These are phyloP conservation scores for Sinotaia quadrata DNA, from an alignment of 2,888 invertebrate species.

Conservation along the genomic window DNA sequence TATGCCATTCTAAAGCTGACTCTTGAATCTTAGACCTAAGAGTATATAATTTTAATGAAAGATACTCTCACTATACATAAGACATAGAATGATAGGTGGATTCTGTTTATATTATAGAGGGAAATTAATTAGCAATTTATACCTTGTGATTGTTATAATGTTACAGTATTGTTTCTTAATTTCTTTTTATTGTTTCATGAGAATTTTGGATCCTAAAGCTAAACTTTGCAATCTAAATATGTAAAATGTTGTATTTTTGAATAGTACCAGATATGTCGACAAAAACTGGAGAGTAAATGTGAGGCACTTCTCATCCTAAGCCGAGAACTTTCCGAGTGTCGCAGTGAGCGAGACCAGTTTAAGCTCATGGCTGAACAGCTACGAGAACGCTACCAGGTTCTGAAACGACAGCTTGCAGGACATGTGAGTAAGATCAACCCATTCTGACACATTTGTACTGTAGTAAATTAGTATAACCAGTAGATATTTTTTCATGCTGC, in stretches of 20 bases:
- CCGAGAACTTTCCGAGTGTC: constrained; percentile 84
- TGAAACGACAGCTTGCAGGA: constrained; percentile 70
- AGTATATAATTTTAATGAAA: too few relatives aligned
- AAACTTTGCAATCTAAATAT: too few relatives aligned
- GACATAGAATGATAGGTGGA: too few relatives aligned
- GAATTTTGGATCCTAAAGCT: too few relatives aligned
- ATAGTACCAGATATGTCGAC: constrained; percentile 62
- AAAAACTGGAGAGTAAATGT: constrained; percentile 85
- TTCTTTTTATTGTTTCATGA: not conserved
- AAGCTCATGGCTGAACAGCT: constrained; percentile 86
- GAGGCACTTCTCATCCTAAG: constrained; percentile 86
- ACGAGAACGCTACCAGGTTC: constrained; percentile 73
- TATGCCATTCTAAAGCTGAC: not conserved
- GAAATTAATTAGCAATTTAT: not conserved
- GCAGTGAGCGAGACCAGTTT: constrained; percentile 85
- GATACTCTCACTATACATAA: too few relatives aligned
- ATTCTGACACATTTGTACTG: too few relatives aligned
- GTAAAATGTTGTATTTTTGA: too few relatives aligned
- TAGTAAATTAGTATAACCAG: too few relatives aligned
- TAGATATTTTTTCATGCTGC: too few relatives aligned
- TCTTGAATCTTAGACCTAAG: too few relatives aligned
- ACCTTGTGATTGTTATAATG: not conserved
- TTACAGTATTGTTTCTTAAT: not conserved
- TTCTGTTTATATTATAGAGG: not conserved
- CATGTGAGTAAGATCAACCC: constrained; percentile 53